Conservation (phyloP, 2,797 vertebrate species). For the Loris lydekkerianus region DNA sequence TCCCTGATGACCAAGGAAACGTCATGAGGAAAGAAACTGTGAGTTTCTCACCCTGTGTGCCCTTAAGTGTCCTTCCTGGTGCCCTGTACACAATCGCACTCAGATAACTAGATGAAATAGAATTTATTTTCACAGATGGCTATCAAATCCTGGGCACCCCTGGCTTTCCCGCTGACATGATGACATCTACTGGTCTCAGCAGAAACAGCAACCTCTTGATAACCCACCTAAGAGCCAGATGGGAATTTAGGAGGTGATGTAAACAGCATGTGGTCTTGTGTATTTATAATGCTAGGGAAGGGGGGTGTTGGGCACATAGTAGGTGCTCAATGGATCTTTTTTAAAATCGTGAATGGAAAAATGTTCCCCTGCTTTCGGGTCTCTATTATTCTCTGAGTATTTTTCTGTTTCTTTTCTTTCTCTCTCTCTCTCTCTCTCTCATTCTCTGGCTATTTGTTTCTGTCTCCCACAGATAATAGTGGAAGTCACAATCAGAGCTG, state of each 20-base stretch:
- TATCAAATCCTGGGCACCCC: not conserved
- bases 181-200: slow-evolving; percentile 76
- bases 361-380: not conserved
- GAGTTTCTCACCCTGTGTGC: not conserved
- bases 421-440: not conserved
- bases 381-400: not conserved
- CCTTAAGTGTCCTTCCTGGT: not conserved
- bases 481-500: not conserved
- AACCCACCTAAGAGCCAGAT: not conserved
- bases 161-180: slow-evolving; percentile 75
- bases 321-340: slow-evolving; percentile 24
- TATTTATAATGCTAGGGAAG: not conserved
- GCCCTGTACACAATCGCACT: not conserved
- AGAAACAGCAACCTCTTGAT: slow-evolving; percentile 56
- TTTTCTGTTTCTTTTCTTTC: not conserved
- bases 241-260: too few relatives aligned
- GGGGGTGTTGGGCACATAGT: not conserved
- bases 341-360: not conserved
- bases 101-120: slow-evolving; percentile 10
- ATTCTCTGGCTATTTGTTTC: not conserved
- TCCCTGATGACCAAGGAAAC: not conserved
- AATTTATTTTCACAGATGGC: not conserved
- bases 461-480: not conserved
- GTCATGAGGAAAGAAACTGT: not conserved
- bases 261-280: not conserved